Conservation (phyloP, 2,888 invertebrate species). For the Phengaris alcon region DNA sequence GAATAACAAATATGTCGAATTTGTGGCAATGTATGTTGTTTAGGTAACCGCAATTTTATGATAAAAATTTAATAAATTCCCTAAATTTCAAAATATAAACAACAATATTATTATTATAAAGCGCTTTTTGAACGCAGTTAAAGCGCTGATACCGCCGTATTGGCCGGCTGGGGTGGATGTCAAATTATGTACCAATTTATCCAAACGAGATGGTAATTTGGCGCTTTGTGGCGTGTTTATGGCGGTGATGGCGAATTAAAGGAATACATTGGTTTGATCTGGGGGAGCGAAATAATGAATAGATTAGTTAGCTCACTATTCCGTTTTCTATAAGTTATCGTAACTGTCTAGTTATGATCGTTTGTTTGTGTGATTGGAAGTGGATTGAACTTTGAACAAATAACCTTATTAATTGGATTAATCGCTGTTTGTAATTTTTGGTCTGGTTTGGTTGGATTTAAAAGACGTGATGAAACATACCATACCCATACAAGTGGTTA, state of each 20-base stretch:
- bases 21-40: too few relatives aligned
- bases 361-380: slow-evolving; percentile 59
- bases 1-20: too few relatives aligned
- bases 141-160: slow-evolving; percentile 43
- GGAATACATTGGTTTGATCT: slow-evolving; percentile 57
- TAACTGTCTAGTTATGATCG: slow-evolving; percentile 59
- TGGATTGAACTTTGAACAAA: slow-evolving; percentile 53
- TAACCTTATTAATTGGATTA: neutral
- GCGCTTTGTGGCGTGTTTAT: slow-evolving; percentile 68
- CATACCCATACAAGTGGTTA: too few relatives aligned
- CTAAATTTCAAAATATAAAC: too few relatives aligned
- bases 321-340: neutral
- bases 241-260: slow-evolving; percentile 70
- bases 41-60: too few relatives aligned
- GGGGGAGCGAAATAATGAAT: slow-evolving; percentile 51
- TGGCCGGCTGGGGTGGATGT: slow-evolving; percentile 56
- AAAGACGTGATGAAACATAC: slow-evolving; percentile 24
- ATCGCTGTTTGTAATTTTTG: slow-evolving; percentile 46
- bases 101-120: neutral
- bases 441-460: slow-evolving; percentile 43
- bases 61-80: too few relatives aligned
- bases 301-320: slow-evolving; percentile 16
- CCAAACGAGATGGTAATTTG: slow-evolving; percentile 74
- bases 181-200: slow-evolving; percentile 69
- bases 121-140: slow-evolving; percentile 37